These are phyloP conservation scores for Premnoplex brunnescens DNA, from an alignment of 2,797 vertebrate species.

Conservation along the genomic window DNA sequence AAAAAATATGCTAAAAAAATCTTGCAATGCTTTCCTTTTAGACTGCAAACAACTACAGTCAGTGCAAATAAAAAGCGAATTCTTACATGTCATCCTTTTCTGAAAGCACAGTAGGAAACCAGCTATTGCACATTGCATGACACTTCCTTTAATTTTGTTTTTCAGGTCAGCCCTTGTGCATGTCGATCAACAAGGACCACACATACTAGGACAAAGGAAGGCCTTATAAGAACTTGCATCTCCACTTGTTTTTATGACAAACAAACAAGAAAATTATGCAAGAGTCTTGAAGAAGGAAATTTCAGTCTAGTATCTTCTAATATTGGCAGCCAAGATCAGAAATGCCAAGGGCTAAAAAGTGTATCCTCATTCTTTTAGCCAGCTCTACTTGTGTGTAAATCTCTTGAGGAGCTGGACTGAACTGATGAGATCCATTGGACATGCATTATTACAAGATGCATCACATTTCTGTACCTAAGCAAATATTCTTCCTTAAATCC, in stretches of 20 bases:
- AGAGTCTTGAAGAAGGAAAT: neutral
- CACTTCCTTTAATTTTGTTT: neutral
- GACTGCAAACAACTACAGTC: neutral
- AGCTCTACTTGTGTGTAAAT: neutral
- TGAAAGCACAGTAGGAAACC: neutral
- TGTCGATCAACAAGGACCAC: neutral
- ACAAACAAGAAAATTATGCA: neutral
- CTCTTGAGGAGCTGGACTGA: neutral
- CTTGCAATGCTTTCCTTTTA: neutral
- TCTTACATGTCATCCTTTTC: neutral
- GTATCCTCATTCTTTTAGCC: neutral
- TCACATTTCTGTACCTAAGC: neutral
- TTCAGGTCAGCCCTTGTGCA: neutral
- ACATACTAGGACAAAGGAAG: neutral
- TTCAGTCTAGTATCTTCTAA: neutral
- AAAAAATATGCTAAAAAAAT: neutral
- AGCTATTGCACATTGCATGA: neutral
- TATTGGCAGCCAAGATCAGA: neutral
- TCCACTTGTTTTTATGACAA: neutral
- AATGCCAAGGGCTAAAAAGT: neutral
- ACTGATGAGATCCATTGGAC: neutral
- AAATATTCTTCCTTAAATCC: neutral
- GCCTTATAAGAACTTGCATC: neutral
- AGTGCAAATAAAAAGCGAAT: neutral
- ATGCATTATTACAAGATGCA: neutral